Evolutionary conservation across 2,113 vertebrate genomes (phyloP).

Genomic region (Bos indicus): DNA sequence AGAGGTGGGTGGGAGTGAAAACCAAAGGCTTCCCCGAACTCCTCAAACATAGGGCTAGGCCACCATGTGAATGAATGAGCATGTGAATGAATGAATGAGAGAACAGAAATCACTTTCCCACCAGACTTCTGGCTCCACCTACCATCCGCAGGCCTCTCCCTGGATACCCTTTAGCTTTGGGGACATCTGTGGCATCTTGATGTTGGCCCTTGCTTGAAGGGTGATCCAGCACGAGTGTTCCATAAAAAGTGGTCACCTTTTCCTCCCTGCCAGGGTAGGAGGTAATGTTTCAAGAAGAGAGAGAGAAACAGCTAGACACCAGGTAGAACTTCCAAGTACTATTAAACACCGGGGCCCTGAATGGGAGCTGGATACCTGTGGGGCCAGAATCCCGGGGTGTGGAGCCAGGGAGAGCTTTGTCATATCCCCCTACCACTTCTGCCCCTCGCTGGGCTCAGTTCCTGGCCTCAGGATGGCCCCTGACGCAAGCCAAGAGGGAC

Average conservation of each 20-base stretch:
- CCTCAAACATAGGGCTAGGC: neutral
- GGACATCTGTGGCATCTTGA: neutral
- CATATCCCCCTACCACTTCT: neutral
- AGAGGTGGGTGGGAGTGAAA: neutral
- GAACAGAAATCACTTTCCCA: neutral
- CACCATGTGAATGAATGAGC: neutral
- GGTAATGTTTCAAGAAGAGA: neutral
- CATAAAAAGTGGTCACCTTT: too few relatives aligned
- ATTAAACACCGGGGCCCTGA: too few relatives aligned
- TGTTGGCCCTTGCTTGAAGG: neutral
- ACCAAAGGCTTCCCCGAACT: neutral
- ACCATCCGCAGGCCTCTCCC: too few relatives aligned
- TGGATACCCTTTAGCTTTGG: neutral
- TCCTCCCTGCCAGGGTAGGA: too few relatives aligned
- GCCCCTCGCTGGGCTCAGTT: fast-evolving
- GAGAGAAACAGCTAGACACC: neutral
- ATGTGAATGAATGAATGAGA: neutral
- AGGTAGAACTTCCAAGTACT: neutral
- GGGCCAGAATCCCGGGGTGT: neutral
- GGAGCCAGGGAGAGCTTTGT: neutral
- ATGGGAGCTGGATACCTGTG: neutral
- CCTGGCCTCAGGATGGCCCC: neutral
- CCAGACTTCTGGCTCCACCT: neutral
- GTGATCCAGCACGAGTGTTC: fast-evolving
- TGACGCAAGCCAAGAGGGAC: neutral